These are phyloP conservation scores for Gibbula magus DNA, from an alignment of 2,888 invertebrate species.

Conservation along the genomic window DNA sequence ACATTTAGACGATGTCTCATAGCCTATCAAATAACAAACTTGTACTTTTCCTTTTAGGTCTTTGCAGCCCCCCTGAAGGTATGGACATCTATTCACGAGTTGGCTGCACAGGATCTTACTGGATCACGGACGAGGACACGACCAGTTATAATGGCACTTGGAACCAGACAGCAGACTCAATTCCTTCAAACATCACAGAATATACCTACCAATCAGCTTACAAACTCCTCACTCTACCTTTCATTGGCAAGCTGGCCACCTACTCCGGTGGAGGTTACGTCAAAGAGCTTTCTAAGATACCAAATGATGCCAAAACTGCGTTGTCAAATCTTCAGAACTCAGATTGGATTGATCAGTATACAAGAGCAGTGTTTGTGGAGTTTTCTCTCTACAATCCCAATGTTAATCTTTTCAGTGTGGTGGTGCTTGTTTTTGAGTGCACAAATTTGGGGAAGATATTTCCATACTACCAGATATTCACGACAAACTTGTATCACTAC, in stretches of 20 bases:
- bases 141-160: neutral
- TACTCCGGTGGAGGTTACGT: constrained; percentile 62
- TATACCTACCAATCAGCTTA: constrained; percentile 46
- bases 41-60: no score
- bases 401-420: constrained; percentile 53
- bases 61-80: no score
- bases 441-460: constrained; percentile 45
- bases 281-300: constrained; percentile 35
- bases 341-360: constrained; percentile 56
- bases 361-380: constrained; percentile 54
- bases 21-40: no score
- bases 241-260: constrained; percentile 46
- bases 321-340: constrained; percentile 38
- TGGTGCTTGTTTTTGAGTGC: constrained; percentile 57
- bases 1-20: no score
- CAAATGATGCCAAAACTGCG: constrained; percentile 1
- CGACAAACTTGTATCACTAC: constrained; percentile 52
- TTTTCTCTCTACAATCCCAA: constrained; percentile 58
- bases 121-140: neutral
- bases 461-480: constrained; percentile 52
- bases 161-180: neutral
- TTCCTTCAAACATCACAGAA: neutral
- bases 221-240: constrained; percentile 51
- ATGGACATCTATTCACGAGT: no score
- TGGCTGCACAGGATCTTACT: neutral